Evolutionary conservation across 2,888 invertebrate species (phyloP), one percentile per base, ranked within the genome.

Genomic region (Phragmatobia fuliginosa): DNA sequence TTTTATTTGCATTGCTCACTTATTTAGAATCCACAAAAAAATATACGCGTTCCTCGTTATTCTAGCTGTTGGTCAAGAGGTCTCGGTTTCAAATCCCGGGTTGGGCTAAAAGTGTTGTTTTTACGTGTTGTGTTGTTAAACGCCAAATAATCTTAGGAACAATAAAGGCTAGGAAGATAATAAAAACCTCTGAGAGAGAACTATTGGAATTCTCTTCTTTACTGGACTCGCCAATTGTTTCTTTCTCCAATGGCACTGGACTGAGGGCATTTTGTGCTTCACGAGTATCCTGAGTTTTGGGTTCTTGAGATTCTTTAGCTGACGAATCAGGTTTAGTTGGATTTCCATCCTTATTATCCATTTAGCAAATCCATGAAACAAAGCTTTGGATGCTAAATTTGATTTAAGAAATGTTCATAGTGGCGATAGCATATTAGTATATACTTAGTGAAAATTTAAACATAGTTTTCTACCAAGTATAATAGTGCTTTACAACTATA

Each of bases 261-360:
- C 28, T 25, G 25, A 1, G 25, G 2, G 36, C 8, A 7, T 16
- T 38, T 14, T 41, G 4, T 4, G 41, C 5, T 41, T 41, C 41
- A 18, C 5, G 41, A 41, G 41, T 41, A 18, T 16, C 14, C 6
- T 41, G 41, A 18, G 0, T 18, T 41, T 41, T 5, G 41, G 41
- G 18, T 41, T 41, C 41, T 41, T 41, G 41, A 3, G 18, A 5
- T 41, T 0, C 41, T 41, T 41, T 16, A 18, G 41, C 41, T 33
- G 63, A 16, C 25, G 31, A 10, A 11, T 21, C 41, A 52, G 63
- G n/a, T 49, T 32, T 25, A 25, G 32, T n/a, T 16, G 32, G 33
- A 33, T 16, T 7, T 49, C 33, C 49, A 49, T 64, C 18, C 52
- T 33, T 64, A 6, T 64, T 52, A 25, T 32, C 49, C 63, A 64